Base-by-base conservation (phyloP, 1,140 invertebrate species). In the Adoxophyes honmai region DNA sequence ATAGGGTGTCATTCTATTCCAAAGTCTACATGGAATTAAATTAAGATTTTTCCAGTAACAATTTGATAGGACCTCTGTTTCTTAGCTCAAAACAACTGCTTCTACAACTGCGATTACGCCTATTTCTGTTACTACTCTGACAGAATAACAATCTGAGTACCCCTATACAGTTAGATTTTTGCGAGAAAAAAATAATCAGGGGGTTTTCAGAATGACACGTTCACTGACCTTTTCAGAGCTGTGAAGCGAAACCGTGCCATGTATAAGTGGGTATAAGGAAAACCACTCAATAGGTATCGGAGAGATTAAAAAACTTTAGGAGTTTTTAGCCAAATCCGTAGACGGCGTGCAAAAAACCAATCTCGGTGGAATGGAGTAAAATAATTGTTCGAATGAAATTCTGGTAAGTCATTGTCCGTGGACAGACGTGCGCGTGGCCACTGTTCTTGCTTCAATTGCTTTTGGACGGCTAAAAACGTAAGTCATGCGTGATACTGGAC, bases 271-370 rank as follows among this genome's bases (percentile, higher is more conserved):
- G 14, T 21, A 48, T 28, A 48, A 48, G 42, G 42, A 48, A 48
- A 48, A 48, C 21, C 21, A 48, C 42, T 48, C 21, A 33, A 6
- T 48, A 48, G 42, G 10, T 48, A 48, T 28, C 18, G 21, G 21
- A 18, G 1, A n/a, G 39, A 28, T 48, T 48, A 48, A 48, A 48
- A 48, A 48, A 16, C 21, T 11, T 11, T 48, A 28, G n/a, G 2
- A 48, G 42, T 48, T 48, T 48, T 48, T 48, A 48, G 42, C 42
- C 10, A 33, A 48, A 48, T 48, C 18, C 18, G 42, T 48, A 48
- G 42, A 33, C 42, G 42, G 10, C 42, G 21, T 28, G 11, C 42
- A 48, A 48, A 48, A 48, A 48, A 33, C 11, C 42, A 13, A 28
- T 28, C 11, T 48, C 18, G 18, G n/a, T 21, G 10, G n/a, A 48